Evolutionary conservation across 2,797 vertebrate genomes (phyloP).

Genomic region (Chaetodon trifasciatus): DNA sequence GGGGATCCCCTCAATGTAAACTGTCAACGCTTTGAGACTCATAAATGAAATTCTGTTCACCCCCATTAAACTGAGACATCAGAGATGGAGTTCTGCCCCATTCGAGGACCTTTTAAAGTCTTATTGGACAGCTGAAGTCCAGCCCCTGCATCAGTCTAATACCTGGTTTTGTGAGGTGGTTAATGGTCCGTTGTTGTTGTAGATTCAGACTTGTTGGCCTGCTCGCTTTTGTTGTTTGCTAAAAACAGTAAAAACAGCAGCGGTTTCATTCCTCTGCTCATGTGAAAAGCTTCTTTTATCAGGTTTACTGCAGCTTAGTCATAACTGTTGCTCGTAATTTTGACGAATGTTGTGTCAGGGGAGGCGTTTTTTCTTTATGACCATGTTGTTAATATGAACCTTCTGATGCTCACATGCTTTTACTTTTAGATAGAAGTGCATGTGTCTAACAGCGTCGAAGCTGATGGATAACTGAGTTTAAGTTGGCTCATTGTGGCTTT

Average conservation of each 20-base stretch:
- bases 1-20: neutral
- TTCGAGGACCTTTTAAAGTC: no score
- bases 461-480: no score
- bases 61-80: neutral
- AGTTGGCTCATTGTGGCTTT: no score
- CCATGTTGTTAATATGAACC: no score
- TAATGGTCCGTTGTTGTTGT: no score
- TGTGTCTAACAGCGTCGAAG: no score
- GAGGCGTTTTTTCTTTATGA: no score
- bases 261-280: neutral
- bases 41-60: neutral
- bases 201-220: neutral
- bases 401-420: no score
- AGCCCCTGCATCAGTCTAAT: neutral
- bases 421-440: no score
- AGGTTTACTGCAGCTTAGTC: neutral
- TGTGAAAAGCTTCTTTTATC: neutral
- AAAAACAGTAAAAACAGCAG: neutral
- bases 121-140: no score
- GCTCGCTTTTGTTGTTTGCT: neutral
- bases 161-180: neutral
- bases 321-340: neutral
- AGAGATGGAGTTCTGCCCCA: neutral
- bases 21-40: neutral
- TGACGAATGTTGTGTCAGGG: neutral